A percentile compares a stretch with the other conserved stretches of the same genome.
phyloP scores from a whole-genome alignment of 2,797 vertebrate genomes.

The Syncerus caffer region DNA sequence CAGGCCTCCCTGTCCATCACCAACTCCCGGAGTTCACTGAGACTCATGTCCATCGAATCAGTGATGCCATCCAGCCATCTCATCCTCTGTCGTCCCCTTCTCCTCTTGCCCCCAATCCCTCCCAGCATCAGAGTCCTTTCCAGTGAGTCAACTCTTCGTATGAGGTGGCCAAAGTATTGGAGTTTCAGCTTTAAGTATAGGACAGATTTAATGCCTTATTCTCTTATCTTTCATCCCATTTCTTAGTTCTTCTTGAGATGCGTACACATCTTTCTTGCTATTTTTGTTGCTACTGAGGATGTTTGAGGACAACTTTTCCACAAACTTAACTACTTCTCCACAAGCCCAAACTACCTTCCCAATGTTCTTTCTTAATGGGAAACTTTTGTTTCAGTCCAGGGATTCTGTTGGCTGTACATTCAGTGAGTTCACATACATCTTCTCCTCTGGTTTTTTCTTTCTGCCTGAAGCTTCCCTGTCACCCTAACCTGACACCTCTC shows the following conservation, averaged over 20 bases:
- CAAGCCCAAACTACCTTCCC: background rate
- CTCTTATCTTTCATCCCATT: background rate
- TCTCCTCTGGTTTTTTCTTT: background rate
- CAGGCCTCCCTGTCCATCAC: too few relatives aligned
- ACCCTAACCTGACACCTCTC: background rate
- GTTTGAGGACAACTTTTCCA: background rate
- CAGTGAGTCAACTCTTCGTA: too few relatives aligned
- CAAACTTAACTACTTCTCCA: background rate
- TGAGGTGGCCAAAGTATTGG: too few relatives aligned
- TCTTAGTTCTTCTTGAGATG: background rate
- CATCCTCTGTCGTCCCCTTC: too few relatives aligned
- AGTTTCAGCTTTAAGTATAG: background rate
- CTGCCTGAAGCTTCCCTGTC: background rate
- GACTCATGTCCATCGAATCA: too few relatives aligned
- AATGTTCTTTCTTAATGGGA: background rate
- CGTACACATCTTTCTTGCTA: background rate
- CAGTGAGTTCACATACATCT: background rate
- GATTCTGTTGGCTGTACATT: background rate
- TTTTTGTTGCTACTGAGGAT: conserved; percentile 2
- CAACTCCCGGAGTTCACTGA: too few relatives aligned
- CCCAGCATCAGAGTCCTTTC: too few relatives aligned
- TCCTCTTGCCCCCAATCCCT: too few relatives aligned
- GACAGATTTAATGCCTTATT: background rate
- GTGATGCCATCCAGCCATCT: too few relatives aligned
- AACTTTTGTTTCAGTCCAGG: background rate